phyloP scores from a whole-genome alignment of 2,113 vertebrate genomes.

The Dasyornis broadbenti region DNA sequence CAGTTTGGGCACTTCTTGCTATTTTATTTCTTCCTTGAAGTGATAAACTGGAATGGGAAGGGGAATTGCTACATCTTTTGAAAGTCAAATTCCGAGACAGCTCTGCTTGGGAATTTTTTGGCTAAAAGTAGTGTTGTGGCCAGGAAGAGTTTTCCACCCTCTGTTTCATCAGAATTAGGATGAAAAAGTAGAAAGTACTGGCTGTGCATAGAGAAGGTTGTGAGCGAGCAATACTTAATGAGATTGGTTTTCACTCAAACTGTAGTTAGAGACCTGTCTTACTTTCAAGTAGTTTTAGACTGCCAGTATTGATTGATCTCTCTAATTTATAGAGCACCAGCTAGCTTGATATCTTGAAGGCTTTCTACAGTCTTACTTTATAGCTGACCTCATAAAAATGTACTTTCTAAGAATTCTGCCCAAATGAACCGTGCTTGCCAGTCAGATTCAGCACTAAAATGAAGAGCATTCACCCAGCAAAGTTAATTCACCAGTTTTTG shows the following conservation, averaged over 20 bases:
- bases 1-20: neutral
- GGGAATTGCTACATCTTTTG: neutral
- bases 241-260: neutral
- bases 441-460: neutral
- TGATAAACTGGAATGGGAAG: neutral
- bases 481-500: constrained; percentile 28
- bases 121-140: neutral
- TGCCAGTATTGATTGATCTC: neutral
- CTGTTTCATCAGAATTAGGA: neutral
- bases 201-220: neutral
- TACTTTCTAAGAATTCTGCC: neutral
- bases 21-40: neutral
- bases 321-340: neutral
- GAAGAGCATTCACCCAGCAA: constrained; percentile 17
- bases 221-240: neutral
- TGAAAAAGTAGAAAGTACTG: neutral
- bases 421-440: neutral
- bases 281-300: neutral
- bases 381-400: constrained; percentile 18
- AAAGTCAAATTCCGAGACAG: neutral
- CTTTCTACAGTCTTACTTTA: neutral
- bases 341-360: neutral
- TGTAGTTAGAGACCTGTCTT: neutral
- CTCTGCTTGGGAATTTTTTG: neutral
- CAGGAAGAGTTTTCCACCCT: neutral